These are phyloP conservation scores for Sarcoramphus papa DNA, from an alignment of 2,797 vertebrate genomes.

Conservation along the genomic window DNA sequence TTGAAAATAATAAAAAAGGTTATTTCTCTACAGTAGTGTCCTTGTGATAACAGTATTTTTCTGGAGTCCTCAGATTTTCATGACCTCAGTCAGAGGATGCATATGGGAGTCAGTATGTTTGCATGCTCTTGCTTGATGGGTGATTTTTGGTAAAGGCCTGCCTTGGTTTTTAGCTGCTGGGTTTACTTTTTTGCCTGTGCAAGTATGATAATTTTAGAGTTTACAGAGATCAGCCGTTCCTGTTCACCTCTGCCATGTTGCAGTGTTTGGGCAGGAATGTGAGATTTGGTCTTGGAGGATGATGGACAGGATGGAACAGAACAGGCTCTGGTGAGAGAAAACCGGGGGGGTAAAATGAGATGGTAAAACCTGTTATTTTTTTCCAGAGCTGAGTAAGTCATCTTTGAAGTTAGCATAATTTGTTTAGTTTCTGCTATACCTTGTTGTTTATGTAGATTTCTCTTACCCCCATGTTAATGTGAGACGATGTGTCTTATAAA, in stretches of 20 bases:
- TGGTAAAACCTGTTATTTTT: neutral
- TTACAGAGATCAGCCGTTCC: neutral
- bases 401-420: neutral
- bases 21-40: neutral
- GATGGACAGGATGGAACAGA: neutral
- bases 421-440: neutral
- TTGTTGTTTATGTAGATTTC: neutral
- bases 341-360: neutral
- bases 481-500: neutral
- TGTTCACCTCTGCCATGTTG: fast-evolving
- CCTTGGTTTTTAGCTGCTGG: neutral
- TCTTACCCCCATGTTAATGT: neutral
- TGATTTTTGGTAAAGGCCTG: neutral
- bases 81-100: neutral
- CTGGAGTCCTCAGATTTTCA: neutral
- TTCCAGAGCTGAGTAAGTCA: fast-evolving
- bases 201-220: neutral
- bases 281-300: neutral
- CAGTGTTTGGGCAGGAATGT: neutral
- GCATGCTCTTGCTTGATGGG: neutral
- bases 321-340: neutral
- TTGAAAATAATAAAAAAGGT: neutral
- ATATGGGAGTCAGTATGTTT: neutral
- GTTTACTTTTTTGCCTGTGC: neutral
- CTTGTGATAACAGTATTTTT: neutral